Evolutionary conservation across 2,113 vertebrate genomes (phyloP).

Genomic region (Hippolais icterina): DNA sequence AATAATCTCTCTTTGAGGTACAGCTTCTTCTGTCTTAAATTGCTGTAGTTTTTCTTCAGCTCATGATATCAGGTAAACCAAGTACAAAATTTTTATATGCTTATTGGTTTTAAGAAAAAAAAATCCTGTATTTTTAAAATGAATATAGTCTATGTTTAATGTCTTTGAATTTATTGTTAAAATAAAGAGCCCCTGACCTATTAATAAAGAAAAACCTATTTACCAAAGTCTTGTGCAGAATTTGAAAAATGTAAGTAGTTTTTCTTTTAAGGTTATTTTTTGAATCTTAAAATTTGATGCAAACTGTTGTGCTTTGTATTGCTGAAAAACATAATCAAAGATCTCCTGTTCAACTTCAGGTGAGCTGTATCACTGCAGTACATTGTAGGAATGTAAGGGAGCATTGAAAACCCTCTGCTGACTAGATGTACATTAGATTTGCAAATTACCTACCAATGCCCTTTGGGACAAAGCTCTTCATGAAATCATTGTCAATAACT

Average conservation of each 20-base stretch:
- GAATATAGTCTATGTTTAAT: neutral
- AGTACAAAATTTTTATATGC: neutral
- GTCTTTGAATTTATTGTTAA: neutral
- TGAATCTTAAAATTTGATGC: neutral
- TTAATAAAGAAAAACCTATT: neutral
- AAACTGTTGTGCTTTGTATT: neutral
- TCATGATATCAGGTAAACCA: neutral
- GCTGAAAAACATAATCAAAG: neutral
- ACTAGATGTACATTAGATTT: neutral
- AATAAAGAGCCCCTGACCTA: neutral
- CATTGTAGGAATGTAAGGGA: neutral
- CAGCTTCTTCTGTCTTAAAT: neutral
- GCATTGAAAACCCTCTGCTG: neutral
- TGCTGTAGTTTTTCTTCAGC: neutral
- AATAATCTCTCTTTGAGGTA: neutral
- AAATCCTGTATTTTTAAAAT: neutral
- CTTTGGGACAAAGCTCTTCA: neutral
- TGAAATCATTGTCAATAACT: neutral
- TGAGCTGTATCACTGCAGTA: neutral
- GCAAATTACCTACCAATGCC: neutral
- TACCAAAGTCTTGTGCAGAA: neutral
- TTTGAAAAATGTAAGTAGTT: neutral
- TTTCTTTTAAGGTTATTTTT: neutral
- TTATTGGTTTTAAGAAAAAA: neutral
- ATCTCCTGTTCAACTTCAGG: neutral